phyloP scores from a whole-genome alignment of 2,888 invertebrate species.

The Mongoloraphidia duomilia region DNA sequence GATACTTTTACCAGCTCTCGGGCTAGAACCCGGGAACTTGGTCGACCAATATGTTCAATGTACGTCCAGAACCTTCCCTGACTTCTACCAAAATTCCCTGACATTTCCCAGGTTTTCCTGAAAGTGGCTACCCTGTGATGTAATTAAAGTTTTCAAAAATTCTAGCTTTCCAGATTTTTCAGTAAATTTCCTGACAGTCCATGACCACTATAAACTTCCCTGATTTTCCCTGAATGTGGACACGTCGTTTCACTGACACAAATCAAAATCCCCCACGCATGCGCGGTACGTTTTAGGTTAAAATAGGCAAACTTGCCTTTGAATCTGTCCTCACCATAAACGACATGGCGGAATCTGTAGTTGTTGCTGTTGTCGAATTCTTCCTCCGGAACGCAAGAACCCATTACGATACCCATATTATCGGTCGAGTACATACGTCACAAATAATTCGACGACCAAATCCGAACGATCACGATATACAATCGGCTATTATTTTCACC shows the following conservation, averaged over 20 bases:
- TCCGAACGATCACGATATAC: no score
- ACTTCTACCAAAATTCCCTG: no score
- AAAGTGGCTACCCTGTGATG: no score
- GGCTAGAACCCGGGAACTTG: no score
- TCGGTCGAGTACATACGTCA: constrained; percentile 5
- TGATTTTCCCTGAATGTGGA: constrained; percentile 29
- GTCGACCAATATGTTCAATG: no score
- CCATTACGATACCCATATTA: constrained; percentile 54
- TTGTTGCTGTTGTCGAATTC: constrained; percentile 34
- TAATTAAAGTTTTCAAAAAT: no score
- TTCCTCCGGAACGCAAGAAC: constrained; percentile 55
- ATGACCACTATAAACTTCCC: constrained; percentile 30
- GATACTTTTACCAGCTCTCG: no score
- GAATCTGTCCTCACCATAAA: constrained; percentile 29
- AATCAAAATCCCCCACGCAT: constrained; percentile 30
- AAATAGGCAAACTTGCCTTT: constrained; percentile 1
- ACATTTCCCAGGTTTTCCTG: no score
- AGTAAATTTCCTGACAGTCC: no score
- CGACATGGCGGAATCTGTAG: constrained; percentile 28
- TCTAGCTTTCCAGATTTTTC: no score
- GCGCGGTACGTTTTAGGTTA: constrained; percentile 18
- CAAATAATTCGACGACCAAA: constrained; percentile 22
- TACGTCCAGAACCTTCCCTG: no score
- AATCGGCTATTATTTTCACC: no score
- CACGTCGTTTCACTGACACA: constrained; percentile 15